Evolutionary conservation across 2,113 vertebrate species (phyloP), one percentile per base, ranked within the genome.

Genomic region (Charina bottae): DNA sequence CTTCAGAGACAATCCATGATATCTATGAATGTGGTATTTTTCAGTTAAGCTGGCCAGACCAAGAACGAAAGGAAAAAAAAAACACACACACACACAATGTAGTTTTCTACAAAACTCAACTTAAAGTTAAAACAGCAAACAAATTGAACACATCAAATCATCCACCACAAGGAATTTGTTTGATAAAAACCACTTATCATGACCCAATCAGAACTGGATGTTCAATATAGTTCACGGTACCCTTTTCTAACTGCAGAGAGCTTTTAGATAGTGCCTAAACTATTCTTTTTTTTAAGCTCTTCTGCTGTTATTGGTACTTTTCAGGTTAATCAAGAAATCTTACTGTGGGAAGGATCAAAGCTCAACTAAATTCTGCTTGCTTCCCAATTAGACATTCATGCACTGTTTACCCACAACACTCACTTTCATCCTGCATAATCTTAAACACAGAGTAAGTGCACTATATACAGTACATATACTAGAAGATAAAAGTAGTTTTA

Each of bases 61-160:
- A 89, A 78, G 56, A 58, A 33, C 17, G 83, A 78, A 24, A 49
- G 21, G n/a, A n/a, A n/a, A n/a, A n/a, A n/a, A n/a, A 62, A 53
- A 85, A 55, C 6, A 86, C 6, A 58, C 49, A 49, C 49, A 49
- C 6, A 7, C 6, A 58, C n/a, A 84, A 53, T 92, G 56, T 87
- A 0, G 28, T 11, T 93, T 72, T 90, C 85, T 86, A 37, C 90
- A 83, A 88, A 93, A 95, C 33, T 93, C 91, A 94, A 95, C 33
- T 93, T 90, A 94, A 92, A 49, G 49, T 83, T 15, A 88, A 87
- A 90, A 88, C 19, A 2, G 84, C 88, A 85, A 78, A 53, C 89
- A 94, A 94, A 93, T 10, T 58, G 49, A 93, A 89, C 55, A 85
- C 23, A 91, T 0, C 24, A 87, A 90, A 93, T 46, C 90, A 21